A percentile compares a stretch with the other conserved stretches of the same genome.
These are phyloP conservation scores for Sceloporus tristichus DNA, from an alignment of 2,113 vertebrate species.

Conservation along the genomic window DNA sequence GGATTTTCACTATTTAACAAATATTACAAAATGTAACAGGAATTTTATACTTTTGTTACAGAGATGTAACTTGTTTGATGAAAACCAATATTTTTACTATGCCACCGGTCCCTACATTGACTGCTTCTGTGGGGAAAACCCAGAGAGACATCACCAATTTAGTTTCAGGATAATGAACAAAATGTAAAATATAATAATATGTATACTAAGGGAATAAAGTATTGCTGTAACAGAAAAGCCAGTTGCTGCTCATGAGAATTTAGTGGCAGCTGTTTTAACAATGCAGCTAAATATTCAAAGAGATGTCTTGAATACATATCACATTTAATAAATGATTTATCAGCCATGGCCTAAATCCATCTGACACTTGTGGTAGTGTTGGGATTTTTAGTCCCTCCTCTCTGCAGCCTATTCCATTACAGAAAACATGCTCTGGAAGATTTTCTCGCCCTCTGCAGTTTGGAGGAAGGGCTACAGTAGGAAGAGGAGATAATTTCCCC, in stretches of 20 bases:
- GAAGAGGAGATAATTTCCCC: no score
- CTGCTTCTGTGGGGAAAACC: not conserved
- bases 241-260: conserved; percentile 11
- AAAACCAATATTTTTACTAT: not conserved
- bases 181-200: not conserved
- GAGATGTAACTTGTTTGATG: not conserved
- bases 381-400: no score
- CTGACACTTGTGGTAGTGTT: not conserved
- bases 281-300: fast-evolving
- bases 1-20: not conserved
- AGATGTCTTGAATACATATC: not conserved
- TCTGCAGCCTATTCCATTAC: no score
- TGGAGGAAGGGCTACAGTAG: no score
- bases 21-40: not conserved
- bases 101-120: not conserved
- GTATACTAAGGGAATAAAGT: not conserved
- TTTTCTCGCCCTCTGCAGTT: no score
- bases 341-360: not conserved
- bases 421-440: no score
- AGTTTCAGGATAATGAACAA: not conserved
- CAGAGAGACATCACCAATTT: not conserved
- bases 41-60: not conserved
- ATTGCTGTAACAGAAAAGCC: not conserved
- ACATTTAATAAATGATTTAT: not conserved
- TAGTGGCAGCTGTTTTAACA: conserved; percentile 46